phyloP scores from a whole-genome alignment of 2,888 invertebrate genomes.

The Leptinotarsa juncta region DNA sequence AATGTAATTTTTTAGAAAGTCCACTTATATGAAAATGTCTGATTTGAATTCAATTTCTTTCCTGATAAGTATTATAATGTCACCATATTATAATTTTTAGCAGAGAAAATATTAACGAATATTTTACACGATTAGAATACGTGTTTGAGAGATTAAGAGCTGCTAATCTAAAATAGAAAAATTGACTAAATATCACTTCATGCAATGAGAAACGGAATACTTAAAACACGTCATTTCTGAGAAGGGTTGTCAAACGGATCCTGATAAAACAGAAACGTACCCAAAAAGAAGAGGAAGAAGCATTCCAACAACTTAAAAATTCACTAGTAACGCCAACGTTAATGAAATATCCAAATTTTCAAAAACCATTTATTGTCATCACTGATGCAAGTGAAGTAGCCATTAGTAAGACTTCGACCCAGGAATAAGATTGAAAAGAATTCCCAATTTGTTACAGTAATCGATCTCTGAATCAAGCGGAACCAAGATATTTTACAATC shows the following conservation, averaged over 20 bases:
- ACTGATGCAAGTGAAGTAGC: background rate
- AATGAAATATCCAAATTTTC: background rate
- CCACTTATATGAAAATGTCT: no score
- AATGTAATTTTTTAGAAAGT: no score
- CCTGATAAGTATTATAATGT: no score
- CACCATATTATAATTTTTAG: constrained; percentile 10
- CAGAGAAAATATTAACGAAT: background rate
- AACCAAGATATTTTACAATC: background rate
- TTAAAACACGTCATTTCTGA: background rate
- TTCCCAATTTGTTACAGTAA: background rate
- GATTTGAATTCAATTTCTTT: no score
- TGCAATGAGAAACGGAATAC: background rate
- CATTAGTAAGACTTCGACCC: background rate
- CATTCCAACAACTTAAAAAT: background rate
- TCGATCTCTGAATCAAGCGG: background rate
- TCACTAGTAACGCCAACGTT: background rate
- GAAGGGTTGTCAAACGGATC: background rate
- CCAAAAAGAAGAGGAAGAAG: background rate
- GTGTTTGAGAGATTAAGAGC: background rate
- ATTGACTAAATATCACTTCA: background rate
- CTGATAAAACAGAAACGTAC: background rate
- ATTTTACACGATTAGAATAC: background rate
- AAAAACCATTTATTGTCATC: background rate
- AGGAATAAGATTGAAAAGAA: background rate
- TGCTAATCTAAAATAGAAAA: background rate